Conservation (phyloP, 1,140 invertebrate genomes). For the Trichomalopsis sarcophagae region DNA sequence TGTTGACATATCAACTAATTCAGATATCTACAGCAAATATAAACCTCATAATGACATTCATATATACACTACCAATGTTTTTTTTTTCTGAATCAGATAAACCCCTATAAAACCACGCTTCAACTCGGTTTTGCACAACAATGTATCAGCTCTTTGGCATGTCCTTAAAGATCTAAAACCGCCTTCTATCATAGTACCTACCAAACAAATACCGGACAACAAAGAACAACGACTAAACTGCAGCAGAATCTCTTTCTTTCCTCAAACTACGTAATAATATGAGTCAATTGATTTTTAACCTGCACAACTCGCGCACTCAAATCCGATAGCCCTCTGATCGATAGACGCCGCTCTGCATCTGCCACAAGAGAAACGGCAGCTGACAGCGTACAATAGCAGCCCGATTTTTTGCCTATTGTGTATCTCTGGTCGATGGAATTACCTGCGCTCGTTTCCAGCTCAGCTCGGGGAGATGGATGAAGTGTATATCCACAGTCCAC, state of each 20-base stretch:
- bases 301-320: background rate
- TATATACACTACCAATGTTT: no score
- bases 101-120: no score
- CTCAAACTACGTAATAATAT: slow-evolving; percentile 2
- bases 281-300: slow-evolving; percentile 10
- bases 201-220: background rate
- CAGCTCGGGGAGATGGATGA: background rate
- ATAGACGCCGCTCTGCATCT: background rate
- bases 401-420: slow-evolving; percentile 58
- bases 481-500: background rate
- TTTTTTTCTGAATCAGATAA: no score
- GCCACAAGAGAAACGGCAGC: background rate
- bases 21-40: background rate
- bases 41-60: no score
- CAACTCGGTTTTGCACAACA: no score
- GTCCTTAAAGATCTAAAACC: no score
- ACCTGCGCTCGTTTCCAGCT: background rate
- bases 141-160: no score
- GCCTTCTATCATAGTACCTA: no score
- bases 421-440: background rate
- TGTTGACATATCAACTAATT: background rate
- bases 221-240: background rate
- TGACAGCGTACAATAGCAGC: background rate
- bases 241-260: background rate
- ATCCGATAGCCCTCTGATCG: background rate